These are phyloP conservation scores for Dione vanillae DNA, from an alignment of 2,888 invertebrate genomes.

Conservation along the genomic window DNA sequence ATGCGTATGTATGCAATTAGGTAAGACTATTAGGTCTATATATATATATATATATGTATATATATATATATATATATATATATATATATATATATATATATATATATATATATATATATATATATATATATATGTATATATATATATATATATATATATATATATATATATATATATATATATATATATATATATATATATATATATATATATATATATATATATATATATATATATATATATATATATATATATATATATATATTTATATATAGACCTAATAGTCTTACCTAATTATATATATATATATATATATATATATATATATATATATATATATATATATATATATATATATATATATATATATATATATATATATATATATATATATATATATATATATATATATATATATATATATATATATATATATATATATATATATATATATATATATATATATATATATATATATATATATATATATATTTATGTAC, in stretches of 20 bases:
- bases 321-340: conserved; percentile 28
- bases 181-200: too few species aligned
- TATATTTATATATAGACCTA: too few species aligned
- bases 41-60: conserved; percentile 28
- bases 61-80: background rate
- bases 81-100: too few species aligned
- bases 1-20: conserved; percentile 51
- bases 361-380: background rate
- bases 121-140: too few species aligned
- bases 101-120: too few species aligned
- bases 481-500: conserved; percentile 39
- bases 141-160: too few species aligned
- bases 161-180: too few species aligned
- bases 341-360: conserved; percentile 28
- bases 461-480: conserved; percentile 28
- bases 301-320: background rate
- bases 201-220: too few species aligned
- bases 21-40: conserved; percentile 53
- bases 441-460: background rate
- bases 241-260: too few species aligned
- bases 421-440: conserved; percentile 29
- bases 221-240: too few species aligned
- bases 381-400: conserved; percentile 29
- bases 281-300: too few species aligned
- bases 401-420: conserved; percentile 27